Percentiles rank a stretch among this genome's conserved stretches.
phyloP scores from a whole-genome alignment of 1,140 invertebrate genomes.

The Drosophila orosa region DNA sequence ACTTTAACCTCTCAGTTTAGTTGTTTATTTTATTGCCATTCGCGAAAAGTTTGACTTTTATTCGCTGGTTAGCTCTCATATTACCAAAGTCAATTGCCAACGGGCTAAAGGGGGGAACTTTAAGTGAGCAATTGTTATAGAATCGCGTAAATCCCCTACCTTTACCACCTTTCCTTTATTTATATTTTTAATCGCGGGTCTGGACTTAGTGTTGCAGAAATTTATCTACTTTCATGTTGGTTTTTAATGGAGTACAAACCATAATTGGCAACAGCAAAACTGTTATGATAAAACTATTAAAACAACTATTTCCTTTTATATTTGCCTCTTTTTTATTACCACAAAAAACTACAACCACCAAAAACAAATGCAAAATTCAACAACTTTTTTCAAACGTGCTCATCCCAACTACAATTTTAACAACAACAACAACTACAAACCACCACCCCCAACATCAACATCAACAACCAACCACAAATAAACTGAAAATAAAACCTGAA shows the following conservation, averaged over 20 bases:
- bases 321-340: slow-evolving; percentile 77
- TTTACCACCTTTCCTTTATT: too few species aligned
- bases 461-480: slow-evolving; percentile 68
- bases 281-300: slow-evolving; percentile 82
- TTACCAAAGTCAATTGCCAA: neutral
- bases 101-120: neutral
- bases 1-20: neutral
- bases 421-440: slow-evolving; percentile 40
- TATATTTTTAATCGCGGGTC: neutral
- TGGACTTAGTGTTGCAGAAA: neutral
- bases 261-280: slow-evolving; percentile 69
- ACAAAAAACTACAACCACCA: slow-evolving; percentile 37
- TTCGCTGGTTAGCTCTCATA: neutral
- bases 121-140: neutral
- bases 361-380: slow-evolving; percentile 62
- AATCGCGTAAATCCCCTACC: neutral
- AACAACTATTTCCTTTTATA: slow-evolving; percentile 82
- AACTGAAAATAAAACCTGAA: slow-evolving; percentile 53
- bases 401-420: slow-evolving; percentile 35
- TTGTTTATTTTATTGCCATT: neutral
- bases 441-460: slow-evolving; percentile 35
- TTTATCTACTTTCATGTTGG: slow-evolving; percentile 23
- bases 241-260: slow-evolving; percentile 26
- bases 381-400: slow-evolving; percentile 79
- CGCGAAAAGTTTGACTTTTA: neutral